Evolutionary conservation across 2,797 vertebrate genomes (phyloP), one percentile per base, ranked within the genome.

Genomic region (Staurois parvus): DNA sequence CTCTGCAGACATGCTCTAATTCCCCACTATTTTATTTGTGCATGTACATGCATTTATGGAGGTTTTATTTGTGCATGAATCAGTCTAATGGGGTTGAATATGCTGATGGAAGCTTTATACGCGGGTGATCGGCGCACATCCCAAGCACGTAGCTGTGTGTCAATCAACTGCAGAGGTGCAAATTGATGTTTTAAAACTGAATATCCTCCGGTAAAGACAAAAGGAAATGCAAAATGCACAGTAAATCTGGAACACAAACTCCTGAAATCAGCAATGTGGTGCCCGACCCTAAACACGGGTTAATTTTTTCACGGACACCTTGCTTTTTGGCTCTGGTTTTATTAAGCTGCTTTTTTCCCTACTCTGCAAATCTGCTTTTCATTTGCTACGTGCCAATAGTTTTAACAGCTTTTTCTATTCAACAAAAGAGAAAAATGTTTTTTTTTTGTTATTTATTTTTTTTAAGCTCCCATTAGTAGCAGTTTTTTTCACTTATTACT

Each of bases 311-410:
- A 83, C 68, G 79, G 79, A 82, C 85, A 78, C 75, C 79, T 69
- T 68, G 34, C 76, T 83, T 78, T 86, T 77, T 86, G 84, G 77
- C 79, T 85, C 24, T 21, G 59, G 72, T 88, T 91, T 90, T 88
- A 88, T 89, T 88, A 90, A 79, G 79, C 64, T 80, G 79, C 89
- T 88, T 84, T 90, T 85, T 91, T 89, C 88, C 87, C 89, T 91
- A 81, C 84, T 90, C 87, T 82, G 89, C 91, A 90, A 79, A 89
- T 88, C 82, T 87, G 76, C 88, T 91, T 85, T 88, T 90, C 81
- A 90, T 79, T 89, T 76, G 84, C 69, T 89, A 90, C 80, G 87
- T 87, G 89, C 91, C 90, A 92, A 92, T 90, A 87, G 87, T 90
- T 91, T 90, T 87, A 91, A 91, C 87, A 72, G 91, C 89, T 91